Conservation (phyloP, 35 echinoderm and acorn worm species). For the Amphiura filiformis region DNA sequence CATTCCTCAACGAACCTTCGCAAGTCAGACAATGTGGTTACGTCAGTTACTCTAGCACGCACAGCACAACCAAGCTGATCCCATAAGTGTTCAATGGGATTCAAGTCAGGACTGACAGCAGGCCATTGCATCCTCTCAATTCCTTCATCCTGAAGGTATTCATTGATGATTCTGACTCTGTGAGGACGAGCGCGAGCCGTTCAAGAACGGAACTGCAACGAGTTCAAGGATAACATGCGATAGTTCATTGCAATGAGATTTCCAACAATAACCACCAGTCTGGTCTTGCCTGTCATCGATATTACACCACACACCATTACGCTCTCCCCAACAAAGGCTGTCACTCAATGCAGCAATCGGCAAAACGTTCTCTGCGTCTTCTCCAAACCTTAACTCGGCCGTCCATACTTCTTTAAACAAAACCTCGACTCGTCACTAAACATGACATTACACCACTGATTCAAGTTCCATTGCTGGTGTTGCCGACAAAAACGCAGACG, state of each 20-base stretch:
- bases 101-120: neutral
- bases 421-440: neutral
- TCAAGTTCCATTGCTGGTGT: neutral
- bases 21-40: neutral
- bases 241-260: neutral
- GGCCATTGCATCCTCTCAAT: slow-evolving; percentile 7
- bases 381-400: neutral
- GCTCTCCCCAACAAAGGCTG: neutral
- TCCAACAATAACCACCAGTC: neutral
- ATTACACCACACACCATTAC: neutral
- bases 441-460: neutral
- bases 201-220: neutral
- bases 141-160: neutral
- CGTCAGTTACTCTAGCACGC: neutral
- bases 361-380: neutral
- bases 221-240: neutral
- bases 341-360: neutral
- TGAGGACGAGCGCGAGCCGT: neutral
- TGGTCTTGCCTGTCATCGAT: neutral
- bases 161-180: neutral
- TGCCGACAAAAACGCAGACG: neutral
- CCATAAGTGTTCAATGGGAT: slow-evolving; percentile 6
- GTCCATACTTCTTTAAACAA: neutral
- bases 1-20: slow-evolving; percentile 6
- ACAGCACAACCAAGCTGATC: slow-evolving; percentile 1